A percentile compares a stretch with the other conserved stretches of the same genome.
These are phyloP conservation scores for Eupsilia transversa DNA, from an alignment of 2,888 invertebrate species.

Conservation along the genomic window DNA sequence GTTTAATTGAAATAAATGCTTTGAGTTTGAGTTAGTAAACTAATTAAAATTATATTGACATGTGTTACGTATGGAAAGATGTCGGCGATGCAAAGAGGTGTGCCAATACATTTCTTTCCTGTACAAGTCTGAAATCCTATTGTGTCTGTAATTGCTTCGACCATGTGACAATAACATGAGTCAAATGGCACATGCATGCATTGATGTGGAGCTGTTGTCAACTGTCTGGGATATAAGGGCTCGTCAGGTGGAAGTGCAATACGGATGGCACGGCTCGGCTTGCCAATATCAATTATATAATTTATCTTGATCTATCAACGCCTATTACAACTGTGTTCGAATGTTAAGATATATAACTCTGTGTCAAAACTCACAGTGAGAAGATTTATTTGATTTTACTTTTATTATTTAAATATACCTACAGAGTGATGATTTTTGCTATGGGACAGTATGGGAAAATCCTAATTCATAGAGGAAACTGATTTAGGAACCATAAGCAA, in stretches of 20 bases:
- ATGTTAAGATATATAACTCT: neutral
- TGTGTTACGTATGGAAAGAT: neutral
- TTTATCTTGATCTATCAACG: conserved; percentile 30
- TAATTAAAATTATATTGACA: neutral
- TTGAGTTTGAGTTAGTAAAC: no score
- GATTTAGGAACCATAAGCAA: neutral
- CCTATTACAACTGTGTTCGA: conserved; percentile 6
- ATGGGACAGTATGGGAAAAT: neutral
- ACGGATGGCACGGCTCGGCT: neutral
- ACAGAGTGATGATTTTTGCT: neutral
- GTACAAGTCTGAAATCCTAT: neutral
- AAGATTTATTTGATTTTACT: neutral
- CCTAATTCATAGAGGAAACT: neutral
- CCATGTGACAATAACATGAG: neutral
- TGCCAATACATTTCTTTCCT: neutral
- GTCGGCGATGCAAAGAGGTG: neutral
- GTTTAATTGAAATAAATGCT: no score
- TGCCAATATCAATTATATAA: conserved; percentile 28
- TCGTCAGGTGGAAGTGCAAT: conserved; percentile 22
- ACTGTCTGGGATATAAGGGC: conserved; percentile 8
- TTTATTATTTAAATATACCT: neutral
- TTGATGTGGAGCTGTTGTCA: conserved; percentile 11
- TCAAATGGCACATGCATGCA: neutral
- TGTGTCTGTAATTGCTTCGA: neutral
- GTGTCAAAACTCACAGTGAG: neutral